phyloP scores from a whole-genome alignment of 2,888 invertebrate species.

The Ectemnius continuus region DNA sequence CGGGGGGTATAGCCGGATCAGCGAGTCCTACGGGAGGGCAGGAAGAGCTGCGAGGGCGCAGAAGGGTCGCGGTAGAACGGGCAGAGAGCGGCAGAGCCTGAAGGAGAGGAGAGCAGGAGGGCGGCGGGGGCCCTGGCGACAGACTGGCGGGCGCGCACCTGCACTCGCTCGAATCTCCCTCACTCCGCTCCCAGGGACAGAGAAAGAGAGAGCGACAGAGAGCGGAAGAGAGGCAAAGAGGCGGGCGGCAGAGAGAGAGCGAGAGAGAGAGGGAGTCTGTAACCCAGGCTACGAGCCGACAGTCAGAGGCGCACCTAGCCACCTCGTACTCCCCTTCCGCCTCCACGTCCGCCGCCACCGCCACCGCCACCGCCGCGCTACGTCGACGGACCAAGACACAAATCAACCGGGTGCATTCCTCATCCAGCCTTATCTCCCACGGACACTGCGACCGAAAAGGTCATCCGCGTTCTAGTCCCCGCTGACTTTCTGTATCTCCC shows the following conservation, averaged over 20 bases:
- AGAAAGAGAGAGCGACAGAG: neutral
- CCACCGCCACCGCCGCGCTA: conserved; percentile 25
- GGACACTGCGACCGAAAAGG: conserved; percentile 43
- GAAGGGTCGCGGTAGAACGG: conserved; percentile 46
- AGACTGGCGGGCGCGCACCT: conserved; percentile 77
- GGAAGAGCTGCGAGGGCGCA: conserved; percentile 33
- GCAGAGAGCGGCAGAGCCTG: conserved; percentile 29
- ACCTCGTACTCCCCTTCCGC: conserved; percentile 39
- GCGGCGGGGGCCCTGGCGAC: conserved; percentile 71
- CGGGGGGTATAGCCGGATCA: conserved; percentile 51
- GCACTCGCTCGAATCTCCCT: conserved; percentile 63
- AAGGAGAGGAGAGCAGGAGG: conserved; percentile 19
- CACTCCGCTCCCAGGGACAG: conserved; percentile 11
- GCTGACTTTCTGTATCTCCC: neutral
- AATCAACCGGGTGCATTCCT: conserved; percentile 67
- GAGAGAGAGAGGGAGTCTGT: too few species aligned
- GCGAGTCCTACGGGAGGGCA: conserved; percentile 39
- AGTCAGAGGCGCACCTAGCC: conserved; percentile 71
- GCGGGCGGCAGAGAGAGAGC: too few species aligned
- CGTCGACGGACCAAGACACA: conserved; percentile 42
- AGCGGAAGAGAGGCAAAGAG: too few species aligned
- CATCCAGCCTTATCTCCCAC: conserved; percentile 50
- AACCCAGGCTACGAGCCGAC: conserved; percentile 61
- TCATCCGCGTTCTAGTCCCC: conserved; percentile 31
- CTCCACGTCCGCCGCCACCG: conserved; percentile 10